Base-by-base conservation (phyloP, 2,113 vertebrate species). In the Pungitius pungitius region DNA sequence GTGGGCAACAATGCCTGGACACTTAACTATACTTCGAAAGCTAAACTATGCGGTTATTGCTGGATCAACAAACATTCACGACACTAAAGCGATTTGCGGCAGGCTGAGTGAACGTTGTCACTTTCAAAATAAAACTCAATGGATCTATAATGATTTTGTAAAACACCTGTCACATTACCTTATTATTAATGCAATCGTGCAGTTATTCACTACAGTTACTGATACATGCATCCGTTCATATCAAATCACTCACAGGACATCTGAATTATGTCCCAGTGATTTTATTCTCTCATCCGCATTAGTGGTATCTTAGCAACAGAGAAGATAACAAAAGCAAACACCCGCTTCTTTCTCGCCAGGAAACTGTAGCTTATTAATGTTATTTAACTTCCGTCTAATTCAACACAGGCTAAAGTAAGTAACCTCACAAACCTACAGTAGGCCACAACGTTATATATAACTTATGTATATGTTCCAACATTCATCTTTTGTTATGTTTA, bases 61-160 rank as follows among this genome's bases (percentile, higher is more conserved):
- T 42, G 22, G 20, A 77, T 67, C 80, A 89, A 85, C 83, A 90
- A 82, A 83, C 69, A 55, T 76, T 89, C 35, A 59, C 88, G 85
- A 87, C 83, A 88, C 75, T 47, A 17, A 39, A 75, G 18, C 79
- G 30, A 56, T 83, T 90, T 14, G 82, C 88, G 87, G 80, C 87
- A 90, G 30, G 11, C 52, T 15, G 18, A 6, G 39, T 18, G 1
- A 55, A 26, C 22, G 6, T n/a, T 8, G 37, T 2, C 57, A 30
- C 52, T 87, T 90, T 86, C 89, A 90, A 77, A 92, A 84, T 92
- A 89, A 89, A 90, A 85, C 82, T 59, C 14, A 3, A 26, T 4
- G 1, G 2, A 0, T 13, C 1, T 7, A 4, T n/a, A 0, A 6
- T 5, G n/a, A 20, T 42, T 20, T 1, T 18, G 3, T 22, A 8